These are phyloP conservation scores for Liolophura sinensis DNA, from an alignment of 1,140 invertebrate species.

Conservation along the genomic window DNA sequence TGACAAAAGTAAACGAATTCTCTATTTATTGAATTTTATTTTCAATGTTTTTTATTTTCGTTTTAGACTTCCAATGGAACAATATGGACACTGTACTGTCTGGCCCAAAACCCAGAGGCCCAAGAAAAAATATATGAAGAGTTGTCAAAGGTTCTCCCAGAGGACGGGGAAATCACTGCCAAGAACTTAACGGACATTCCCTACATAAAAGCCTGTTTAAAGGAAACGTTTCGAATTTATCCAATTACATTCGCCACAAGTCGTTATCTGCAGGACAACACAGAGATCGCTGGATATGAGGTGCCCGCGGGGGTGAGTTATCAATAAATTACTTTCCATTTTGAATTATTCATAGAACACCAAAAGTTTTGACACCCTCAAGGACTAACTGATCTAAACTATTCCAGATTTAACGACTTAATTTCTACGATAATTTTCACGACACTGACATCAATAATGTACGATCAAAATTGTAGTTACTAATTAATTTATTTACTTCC, in stretches of 20 bases:
- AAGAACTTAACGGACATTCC: conserved; percentile 68
- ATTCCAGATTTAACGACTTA: not conserved
- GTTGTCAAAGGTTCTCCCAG: conserved; percentile 26
- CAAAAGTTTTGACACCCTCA: not conserved
- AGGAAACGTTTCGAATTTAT: conserved; percentile 78
- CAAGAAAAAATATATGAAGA: conserved; percentile 66
- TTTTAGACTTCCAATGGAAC: conserved; percentile 80
- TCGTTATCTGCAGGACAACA: conserved; percentile 76
- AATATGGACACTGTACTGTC: conserved; percentile 80
- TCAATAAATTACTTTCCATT: not conserved
- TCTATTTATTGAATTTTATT: no score
- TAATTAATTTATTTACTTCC: no score
- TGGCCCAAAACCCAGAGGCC: conserved; percentile 74
- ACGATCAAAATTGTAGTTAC: no score
- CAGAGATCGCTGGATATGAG: conserved; percentile 75
- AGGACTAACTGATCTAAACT: not conserved
- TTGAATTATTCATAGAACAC: not conserved
- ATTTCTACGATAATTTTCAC: not conserved
- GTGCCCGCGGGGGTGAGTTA: conserved; percentile 77
- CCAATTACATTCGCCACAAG: conserved; percentile 86
- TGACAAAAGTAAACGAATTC: no score
- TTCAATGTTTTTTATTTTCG: no score
- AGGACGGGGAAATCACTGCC: conserved; percentile 63
- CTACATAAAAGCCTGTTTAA: conserved; percentile 84
- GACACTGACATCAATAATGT: not conserved